Evolutionary conservation across 1,140 invertebrate genomes (phyloP).

Genomic region (Heliconius nattereri): DNA sequence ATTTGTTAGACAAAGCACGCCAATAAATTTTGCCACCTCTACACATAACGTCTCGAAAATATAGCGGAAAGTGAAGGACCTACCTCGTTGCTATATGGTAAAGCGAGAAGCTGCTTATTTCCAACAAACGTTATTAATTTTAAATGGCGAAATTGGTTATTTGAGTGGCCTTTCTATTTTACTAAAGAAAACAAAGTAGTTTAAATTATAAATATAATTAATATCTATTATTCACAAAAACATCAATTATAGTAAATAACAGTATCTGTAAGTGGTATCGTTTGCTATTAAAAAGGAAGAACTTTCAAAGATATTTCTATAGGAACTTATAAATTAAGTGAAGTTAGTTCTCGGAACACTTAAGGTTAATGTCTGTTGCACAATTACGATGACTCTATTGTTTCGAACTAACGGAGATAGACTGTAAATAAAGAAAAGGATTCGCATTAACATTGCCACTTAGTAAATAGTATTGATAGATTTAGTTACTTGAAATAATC

Average conservation of each 20-base stretch:
- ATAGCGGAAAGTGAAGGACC: too few relatives aligned
- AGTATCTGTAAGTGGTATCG: neutral
- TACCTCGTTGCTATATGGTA: too few relatives aligned
- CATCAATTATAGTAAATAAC: neutral
- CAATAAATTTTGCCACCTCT: too few relatives aligned
- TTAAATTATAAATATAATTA: neutral
- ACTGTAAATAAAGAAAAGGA: neutral
- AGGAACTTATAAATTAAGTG: constrained; percentile 1
- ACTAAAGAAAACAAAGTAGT: neutral
- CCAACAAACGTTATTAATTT: too few relatives aligned
- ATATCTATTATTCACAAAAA: neutral
- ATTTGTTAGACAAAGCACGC: too few relatives aligned
- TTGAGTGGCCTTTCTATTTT: too few relatives aligned
- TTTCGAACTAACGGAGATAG: neutral
- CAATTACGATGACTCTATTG: neutral
- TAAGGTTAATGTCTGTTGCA: constrained; percentile 11
- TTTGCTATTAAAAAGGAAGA: neutral
- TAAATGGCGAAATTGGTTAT: too few relatives aligned
- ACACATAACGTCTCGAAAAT: too few relatives aligned
- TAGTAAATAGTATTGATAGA: neutral
- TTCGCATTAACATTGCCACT: neutral
- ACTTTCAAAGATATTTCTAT: neutral
- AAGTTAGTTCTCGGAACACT: neutral
- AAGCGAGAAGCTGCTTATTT: too few relatives aligned
- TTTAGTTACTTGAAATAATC: neutral